Conservation (phyloP, 92 coral and sea anemone species). For the Zoanthus sansibaricus region DNA sequence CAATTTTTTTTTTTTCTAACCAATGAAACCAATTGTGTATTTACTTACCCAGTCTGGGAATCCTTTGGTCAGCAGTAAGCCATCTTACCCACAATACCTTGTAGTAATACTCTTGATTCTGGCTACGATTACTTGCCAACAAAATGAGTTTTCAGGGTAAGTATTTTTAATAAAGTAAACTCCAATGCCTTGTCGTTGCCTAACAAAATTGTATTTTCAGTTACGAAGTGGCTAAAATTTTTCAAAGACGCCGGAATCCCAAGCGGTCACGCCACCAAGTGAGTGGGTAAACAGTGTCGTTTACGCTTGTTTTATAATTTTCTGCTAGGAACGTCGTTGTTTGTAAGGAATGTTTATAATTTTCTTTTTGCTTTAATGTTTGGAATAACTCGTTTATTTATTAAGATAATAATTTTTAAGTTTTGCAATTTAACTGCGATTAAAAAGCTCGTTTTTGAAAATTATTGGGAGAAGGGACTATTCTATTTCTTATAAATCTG, state of each 20-base stretch:
- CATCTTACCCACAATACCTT: background rate
- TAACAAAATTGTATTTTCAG: constrained; percentile 43
- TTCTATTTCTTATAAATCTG: too few species aligned
- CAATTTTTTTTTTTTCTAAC: too few species aligned
- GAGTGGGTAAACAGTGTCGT: constrained; percentile 34
- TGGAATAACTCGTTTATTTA: background rate
- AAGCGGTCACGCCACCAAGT: constrained; percentile 88
- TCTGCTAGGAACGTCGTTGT: background rate
- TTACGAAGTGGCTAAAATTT: constrained; percentile 90
- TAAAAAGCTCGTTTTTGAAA: too few species aligned
- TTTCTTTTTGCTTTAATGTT: background rate
- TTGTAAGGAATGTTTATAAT: background rate
- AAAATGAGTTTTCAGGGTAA: constrained; percentile 67
- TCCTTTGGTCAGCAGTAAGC: background rate
- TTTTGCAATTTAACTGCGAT: too few species aligned
- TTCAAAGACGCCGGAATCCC: constrained; percentile 96
- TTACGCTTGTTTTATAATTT: background rate
- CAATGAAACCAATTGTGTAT: too few species aligned
- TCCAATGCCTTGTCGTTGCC: background rate
- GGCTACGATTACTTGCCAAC: background rate
- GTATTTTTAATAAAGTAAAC: background rate
- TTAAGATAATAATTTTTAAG: background rate
- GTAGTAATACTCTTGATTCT: background rate
- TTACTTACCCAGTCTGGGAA: too few species aligned
- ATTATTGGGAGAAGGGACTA: too few species aligned